Evolutionary conservation across 2,113 vertebrate species (phyloP).

Genomic region (Coregonus clupeaformis): DNA sequence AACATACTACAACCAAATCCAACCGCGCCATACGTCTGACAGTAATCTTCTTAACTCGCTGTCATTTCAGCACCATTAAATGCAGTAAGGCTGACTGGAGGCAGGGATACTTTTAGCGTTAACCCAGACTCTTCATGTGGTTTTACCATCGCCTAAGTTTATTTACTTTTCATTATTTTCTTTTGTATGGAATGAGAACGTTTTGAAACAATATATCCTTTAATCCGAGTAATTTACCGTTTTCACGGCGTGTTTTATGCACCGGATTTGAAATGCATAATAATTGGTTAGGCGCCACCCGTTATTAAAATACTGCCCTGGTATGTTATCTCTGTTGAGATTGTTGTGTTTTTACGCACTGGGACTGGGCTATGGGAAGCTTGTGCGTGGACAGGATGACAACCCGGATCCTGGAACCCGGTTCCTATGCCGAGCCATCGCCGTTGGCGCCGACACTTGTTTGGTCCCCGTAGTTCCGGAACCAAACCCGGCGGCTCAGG

Average conservation of each 20-base stretch:
- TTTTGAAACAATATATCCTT: neutral
- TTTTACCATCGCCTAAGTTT: slow-evolving; percentile 45
- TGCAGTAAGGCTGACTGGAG: slow-evolving; percentile 11
- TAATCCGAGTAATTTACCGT: neutral
- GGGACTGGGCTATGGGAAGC: slow-evolving; percentile 48
- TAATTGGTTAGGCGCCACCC: neutral
- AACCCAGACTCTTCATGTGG: slow-evolving; percentile 42
- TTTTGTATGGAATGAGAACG: neutral
- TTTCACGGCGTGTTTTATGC: neutral
- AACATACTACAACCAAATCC: slow-evolving; percentile 64
- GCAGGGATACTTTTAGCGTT: slow-evolving; percentile 50
- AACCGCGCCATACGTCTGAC: slow-evolving; percentile 43
- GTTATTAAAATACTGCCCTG: neutral
- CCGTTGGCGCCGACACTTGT: slow-evolving; percentile 77
- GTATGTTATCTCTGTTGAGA: slow-evolving; percentile 71
- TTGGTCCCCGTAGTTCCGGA: slow-evolving; percentile 77
- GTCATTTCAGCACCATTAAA: slow-evolving; percentile 42
- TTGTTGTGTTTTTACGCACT: slow-evolving; percentile 68
- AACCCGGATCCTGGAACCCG: slow-evolving; percentile 65
- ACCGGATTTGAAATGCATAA: neutral
- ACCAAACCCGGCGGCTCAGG: slow-evolving; percentile 74
- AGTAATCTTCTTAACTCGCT: slow-evolving; percentile 65
- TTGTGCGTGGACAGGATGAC: slow-evolving; percentile 62
- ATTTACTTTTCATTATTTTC: neutral
- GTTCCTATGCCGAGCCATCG: slow-evolving; percentile 89